Base-by-base conservation (phyloP, 2,888 invertebrate genomes). In the Catocala sponsa region DNA sequence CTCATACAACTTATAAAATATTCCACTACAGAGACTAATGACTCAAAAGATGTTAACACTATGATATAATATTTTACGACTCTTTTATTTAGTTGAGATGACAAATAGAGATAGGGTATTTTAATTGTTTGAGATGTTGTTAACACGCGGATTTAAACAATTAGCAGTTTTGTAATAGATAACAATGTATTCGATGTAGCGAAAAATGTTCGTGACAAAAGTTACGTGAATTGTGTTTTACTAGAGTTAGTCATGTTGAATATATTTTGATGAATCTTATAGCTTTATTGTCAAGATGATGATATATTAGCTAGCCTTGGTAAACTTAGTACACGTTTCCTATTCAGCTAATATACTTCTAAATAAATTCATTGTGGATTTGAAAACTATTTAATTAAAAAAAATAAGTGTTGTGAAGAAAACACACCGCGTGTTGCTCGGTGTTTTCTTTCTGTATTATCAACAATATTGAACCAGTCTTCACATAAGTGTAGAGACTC, bases 161-260 rank as follows among this genome's bases (percentile, higher is more conserved):
- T 75, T 76, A 75, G 58, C 72, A 69, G 63, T 76, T 69, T 74
- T 65, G 62, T 70, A 65, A 38, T 58, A 68, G 64, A 76, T 76
- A 69, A 71, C 47, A 73, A 64, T 52, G 42, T n/a, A 5, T 58
- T 49, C 32, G 35, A 25, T 49, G 55, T 48, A 9, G 41, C 43
- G 47, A 46, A 57, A 32, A 47, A 46, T 47, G 7, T 53, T 47
- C 6, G 44, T 55, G 47, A 52, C 55, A 65, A 55, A 32, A 6
- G 38, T 38, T 33, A 49, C 12, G 11, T 35, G 25, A 9, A 33
- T 56, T 42, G 5, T 48, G 44, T 12, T 44, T 48, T 5, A 15
- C 25, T 46, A 10, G 6, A 2, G 2, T 46, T 15, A 46, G 46
- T 46, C 46, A 46, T 25, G 46, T 15, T 15, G 25, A 15, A 46